Conservation (phyloP, 2,888 invertebrate species). For the Microplitis manilae region DNA sequence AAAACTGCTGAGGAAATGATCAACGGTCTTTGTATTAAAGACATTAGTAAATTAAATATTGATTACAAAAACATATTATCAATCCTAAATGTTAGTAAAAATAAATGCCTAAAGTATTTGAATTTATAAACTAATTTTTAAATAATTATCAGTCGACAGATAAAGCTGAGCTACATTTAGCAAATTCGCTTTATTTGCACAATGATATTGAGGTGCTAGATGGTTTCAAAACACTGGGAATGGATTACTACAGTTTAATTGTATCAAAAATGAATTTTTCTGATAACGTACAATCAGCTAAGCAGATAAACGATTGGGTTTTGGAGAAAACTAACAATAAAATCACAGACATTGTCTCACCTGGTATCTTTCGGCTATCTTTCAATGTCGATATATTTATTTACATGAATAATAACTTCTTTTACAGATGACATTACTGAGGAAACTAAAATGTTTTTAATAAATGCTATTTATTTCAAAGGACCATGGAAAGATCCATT, state of each 20-base stretch:
- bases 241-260: slow-evolving; percentile 78
- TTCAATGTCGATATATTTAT: slow-evolving; percentile 20
- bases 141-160: slow-evolving; percentile 60
- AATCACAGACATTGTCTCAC: slow-evolving; percentile 82
- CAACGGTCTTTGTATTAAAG: slow-evolving; percentile 48
- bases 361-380: slow-evolving; percentile 63
- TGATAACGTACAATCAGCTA: slow-evolving; percentile 68
- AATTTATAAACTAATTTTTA: too few species aligned
- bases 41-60: slow-evolving; percentile 44
- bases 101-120: not conserved
- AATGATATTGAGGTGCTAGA: slow-evolving; percentile 72
- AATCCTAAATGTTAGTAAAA: slow-evolving; percentile 56
- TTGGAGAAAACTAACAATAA: slow-evolving; percentile 84
- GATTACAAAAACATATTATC: slow-evolving; percentile 52
- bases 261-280: slow-evolving; percentile 78
- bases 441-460: slow-evolving; percentile 79
- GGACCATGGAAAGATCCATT: slow-evolving; percentile 83
- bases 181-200: slow-evolving; percentile 82
- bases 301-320: slow-evolving; percentile 85
- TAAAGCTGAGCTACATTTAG: slow-evolving; percentile 77
- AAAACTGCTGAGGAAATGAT: slow-evolving; percentile 58
- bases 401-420: not conserved
- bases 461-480: slow-evolving; percentile 91
- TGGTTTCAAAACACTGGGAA: slow-evolving; percentile 75
- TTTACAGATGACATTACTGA: slow-evolving; percentile 73